Evolutionary conservation across 2,888 invertebrate species (phyloP).

Genomic region (Pandemis heparana): DNA sequence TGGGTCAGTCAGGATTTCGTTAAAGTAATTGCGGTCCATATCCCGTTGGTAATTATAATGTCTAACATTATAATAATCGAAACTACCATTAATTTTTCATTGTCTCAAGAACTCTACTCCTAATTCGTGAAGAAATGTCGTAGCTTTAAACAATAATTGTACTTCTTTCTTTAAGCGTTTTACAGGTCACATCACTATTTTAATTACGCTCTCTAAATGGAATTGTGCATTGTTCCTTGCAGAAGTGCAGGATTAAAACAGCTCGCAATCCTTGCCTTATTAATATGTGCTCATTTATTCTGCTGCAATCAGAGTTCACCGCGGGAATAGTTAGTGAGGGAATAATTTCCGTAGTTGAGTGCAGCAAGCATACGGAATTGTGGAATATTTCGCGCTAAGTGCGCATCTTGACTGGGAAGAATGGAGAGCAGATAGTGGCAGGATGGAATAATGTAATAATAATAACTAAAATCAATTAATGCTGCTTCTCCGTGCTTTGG

Average conservation of each 20-base stretch:
- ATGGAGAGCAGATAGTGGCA: too few species aligned
- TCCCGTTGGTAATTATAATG: too few species aligned
- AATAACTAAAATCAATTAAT: too few species aligned
- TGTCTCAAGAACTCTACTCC: too few species aligned
- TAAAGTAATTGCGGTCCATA: too few species aligned
- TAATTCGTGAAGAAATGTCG: too few species aligned
- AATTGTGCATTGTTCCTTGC: background rate
- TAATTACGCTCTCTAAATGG: background rate
- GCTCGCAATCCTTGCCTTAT: slow-evolving; percentile 24
- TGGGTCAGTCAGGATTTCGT: too few species aligned
- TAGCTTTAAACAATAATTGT: background rate
- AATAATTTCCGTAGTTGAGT: slow-evolving; percentile 13
- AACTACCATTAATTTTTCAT: too few species aligned
- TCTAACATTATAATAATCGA: too few species aligned
- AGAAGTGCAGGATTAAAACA: background rate
- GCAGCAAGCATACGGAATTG: slow-evolving; percentile 31
- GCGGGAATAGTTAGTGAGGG: slow-evolving; percentile 28
- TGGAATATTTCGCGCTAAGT: background rate
- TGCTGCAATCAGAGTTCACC: slow-evolving; percentile 28
- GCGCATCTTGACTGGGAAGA: background rate
- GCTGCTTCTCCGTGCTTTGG: too few species aligned
- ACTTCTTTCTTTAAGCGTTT: background rate
- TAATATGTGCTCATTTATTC: slow-evolving; percentile 31
- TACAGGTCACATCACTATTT: background rate
- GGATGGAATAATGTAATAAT: too few species aligned